phyloP scores from a whole-genome alignment of 1,140 invertebrate species.

The Planococcus citri region DNA sequence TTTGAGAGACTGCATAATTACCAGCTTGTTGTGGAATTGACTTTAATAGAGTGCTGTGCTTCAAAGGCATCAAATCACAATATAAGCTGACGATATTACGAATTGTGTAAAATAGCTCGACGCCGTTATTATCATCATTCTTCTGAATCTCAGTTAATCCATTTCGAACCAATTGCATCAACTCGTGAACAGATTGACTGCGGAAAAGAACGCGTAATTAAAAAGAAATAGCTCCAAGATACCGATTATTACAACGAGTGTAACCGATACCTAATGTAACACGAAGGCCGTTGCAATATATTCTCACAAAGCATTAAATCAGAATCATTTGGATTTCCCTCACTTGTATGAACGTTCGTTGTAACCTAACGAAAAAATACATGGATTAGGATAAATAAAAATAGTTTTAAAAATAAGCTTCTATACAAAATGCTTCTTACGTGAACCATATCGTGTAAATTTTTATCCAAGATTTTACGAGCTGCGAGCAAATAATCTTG shows the following conservation, averaged over 20 bases:
- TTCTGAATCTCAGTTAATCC: conserved; percentile 18
- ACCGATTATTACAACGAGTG: no score
- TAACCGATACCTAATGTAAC: neutral
- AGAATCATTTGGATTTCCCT: neutral
- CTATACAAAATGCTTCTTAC: no score
- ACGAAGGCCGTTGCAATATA: neutral
- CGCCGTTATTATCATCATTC: conserved; percentile 35
- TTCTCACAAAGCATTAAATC: neutral
- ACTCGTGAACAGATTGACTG: conserved; percentile 23
- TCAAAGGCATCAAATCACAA: conserved; percentile 56
- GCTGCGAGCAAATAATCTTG: conserved; percentile 56
- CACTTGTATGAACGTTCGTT: neutral
- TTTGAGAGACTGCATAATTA: conserved; percentile 32
- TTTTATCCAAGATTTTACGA: conserved; percentile 59
- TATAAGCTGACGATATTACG: conserved; percentile 68
- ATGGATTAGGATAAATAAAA: no score
- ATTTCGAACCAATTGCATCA: conserved; percentile 20
- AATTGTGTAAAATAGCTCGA: conserved; percentile 53
- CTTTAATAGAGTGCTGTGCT: conserved; percentile 63
- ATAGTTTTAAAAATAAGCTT: no score
- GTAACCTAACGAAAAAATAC: no score
- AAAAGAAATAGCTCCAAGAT: no score
- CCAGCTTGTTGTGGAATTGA: conserved; percentile 73
- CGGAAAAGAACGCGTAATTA: conserved; percentile 14
- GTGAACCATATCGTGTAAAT: conserved; percentile 61